phyloP scores from a whole-genome alignment of 2,113 vertebrate genomes.

The Hystrix cristata region DNA sequence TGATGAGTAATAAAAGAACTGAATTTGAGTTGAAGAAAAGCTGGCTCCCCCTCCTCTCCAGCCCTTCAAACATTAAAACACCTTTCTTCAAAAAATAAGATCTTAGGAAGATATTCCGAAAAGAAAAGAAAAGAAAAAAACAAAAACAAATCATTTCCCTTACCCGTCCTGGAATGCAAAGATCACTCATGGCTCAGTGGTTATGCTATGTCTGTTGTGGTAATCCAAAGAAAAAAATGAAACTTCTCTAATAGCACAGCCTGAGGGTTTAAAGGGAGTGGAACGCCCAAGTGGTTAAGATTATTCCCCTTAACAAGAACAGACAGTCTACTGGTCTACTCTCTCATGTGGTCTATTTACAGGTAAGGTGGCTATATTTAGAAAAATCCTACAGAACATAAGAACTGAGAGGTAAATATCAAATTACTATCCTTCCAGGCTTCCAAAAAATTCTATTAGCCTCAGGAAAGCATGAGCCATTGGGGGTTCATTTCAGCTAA shows the following conservation, averaged over 20 bases:
- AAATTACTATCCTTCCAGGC: constrained; percentile 68
- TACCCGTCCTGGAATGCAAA: constrained; percentile 37
- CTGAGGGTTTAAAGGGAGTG: not conserved
- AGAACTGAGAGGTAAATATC: constrained; percentile 67
- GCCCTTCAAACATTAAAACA: not conserved
- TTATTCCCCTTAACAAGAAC: constrained; percentile 62
- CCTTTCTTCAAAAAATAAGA: constrained; percentile 33
- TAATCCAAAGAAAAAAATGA: constrained; percentile 62
- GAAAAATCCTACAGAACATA: constrained; percentile 61
- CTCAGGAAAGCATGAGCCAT: constrained; percentile 65
- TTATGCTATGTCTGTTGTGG: constrained; percentile 31
- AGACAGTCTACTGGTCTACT: constrained; percentile 31
- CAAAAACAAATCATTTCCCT: not conserved
- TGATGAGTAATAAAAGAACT: not conserved
- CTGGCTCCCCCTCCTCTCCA: not conserved
- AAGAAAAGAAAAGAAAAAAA: too few relatives aligned
- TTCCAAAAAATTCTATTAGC: constrained; percentile 60
- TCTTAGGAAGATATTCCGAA: not conserved
- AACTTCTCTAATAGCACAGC: constrained; percentile 50
- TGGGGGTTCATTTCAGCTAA: constrained; percentile 66
- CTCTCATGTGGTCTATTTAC: constrained; percentile 67
- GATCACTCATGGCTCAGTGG: not conserved
- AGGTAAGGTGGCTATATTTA: constrained; percentile 69
- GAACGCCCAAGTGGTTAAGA: constrained; percentile 48
- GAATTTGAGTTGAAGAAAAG: not conserved